Percentiles rank a stretch among this genome's conserved stretches.
phyloP scores from a whole-genome alignment of 2,888 invertebrate genomes.

The Drosophila borborema region DNA sequence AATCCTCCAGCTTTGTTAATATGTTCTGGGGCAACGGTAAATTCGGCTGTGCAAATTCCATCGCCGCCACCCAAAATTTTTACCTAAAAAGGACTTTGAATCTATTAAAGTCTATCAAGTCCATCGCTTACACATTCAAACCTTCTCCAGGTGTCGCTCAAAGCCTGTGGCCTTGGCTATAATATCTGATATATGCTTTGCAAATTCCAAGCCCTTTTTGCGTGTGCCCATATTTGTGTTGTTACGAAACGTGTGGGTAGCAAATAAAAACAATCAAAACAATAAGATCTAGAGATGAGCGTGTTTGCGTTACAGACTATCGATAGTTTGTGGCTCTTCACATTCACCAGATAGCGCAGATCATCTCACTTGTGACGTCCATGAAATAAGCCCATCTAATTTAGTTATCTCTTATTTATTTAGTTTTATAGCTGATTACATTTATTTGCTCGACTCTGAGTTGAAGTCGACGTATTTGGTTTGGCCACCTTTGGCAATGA shows the following conservation, averaged over 20 bases:
- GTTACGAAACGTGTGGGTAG: slow-evolving; percentile 47
- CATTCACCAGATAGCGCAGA: background rate
- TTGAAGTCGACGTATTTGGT: slow-evolving; percentile 89
- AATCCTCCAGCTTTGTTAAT: slow-evolving; percentile 90
- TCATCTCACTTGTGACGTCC: slow-evolving; percentile 16
- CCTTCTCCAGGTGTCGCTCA: slow-evolving; percentile 85
- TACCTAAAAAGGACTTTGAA: slow-evolving; percentile 59
- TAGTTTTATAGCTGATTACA: background rate
- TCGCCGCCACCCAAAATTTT: slow-evolving; percentile 86
- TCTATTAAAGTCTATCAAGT: background rate
- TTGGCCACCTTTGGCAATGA: slow-evolving; percentile 93
- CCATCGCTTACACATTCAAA: slow-evolving; percentile 58
- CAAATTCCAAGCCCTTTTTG: slow-evolving; percentile 83
- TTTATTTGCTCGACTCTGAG: background rate
- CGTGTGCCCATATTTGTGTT: slow-evolving; percentile 66
- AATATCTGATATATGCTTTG: slow-evolving; percentile 84
- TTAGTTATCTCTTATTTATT: slow-evolving; percentile 21
- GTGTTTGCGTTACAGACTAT: slow-evolving; percentile 9
- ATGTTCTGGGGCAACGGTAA: slow-evolving; percentile 90
- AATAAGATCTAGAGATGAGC: slow-evolving; percentile 20
- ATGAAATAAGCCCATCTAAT: background rate
- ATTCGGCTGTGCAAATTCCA: slow-evolving; percentile 90
- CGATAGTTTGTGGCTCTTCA: slow-evolving; percentile 18
- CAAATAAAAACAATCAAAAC: slow-evolving; percentile 17
- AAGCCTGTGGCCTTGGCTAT: slow-evolving; percentile 84